phyloP scores from a whole-genome alignment of 2,797 vertebrate species.

The Leuciscus waleckii region DNA sequence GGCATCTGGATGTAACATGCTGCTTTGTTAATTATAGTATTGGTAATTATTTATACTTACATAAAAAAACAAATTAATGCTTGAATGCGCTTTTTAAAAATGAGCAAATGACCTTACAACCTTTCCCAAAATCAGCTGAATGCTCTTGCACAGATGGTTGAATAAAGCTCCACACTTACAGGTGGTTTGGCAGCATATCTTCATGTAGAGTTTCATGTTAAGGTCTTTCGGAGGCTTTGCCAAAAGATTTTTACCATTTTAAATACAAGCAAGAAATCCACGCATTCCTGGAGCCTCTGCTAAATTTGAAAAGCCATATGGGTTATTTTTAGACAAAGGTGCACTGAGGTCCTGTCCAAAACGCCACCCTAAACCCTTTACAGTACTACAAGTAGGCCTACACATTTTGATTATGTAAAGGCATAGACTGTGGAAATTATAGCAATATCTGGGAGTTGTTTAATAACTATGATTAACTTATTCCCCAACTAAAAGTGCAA shows the following conservation, averaged over 20 bases:
- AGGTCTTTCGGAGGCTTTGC: background rate
- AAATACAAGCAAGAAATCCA: background rate
- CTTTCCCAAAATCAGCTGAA: background rate
- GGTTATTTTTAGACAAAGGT: slow-evolving; percentile 1
- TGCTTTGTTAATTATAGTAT: slow-evolving; percentile 48
- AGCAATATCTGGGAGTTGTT: background rate
- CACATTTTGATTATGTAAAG: background rate
- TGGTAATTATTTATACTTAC: slow-evolving; percentile 31
- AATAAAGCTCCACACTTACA: background rate
- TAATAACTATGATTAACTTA: background rate
- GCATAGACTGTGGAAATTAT: background rate
- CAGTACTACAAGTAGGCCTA: background rate
- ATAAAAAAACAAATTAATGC: background rate
- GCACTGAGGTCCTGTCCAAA: background rate
- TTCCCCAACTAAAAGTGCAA: background rate
- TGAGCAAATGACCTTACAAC: slow-evolving; percentile 17
- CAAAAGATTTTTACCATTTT: background rate
- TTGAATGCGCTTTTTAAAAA: slow-evolving; percentile 13
- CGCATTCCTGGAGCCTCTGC: background rate
- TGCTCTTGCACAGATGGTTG: slow-evolving; percentile 11
- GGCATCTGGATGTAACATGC: slow-evolving; percentile 48
- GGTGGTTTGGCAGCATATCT: slow-evolving; percentile 2
- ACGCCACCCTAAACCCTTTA: background rate
- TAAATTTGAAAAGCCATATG: background rate
- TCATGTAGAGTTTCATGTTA: background rate